These are phyloP conservation scores for Mesembrinibis cayennensis DNA, from an alignment of 2,113 vertebrate species.

Conservation along the genomic window DNA sequence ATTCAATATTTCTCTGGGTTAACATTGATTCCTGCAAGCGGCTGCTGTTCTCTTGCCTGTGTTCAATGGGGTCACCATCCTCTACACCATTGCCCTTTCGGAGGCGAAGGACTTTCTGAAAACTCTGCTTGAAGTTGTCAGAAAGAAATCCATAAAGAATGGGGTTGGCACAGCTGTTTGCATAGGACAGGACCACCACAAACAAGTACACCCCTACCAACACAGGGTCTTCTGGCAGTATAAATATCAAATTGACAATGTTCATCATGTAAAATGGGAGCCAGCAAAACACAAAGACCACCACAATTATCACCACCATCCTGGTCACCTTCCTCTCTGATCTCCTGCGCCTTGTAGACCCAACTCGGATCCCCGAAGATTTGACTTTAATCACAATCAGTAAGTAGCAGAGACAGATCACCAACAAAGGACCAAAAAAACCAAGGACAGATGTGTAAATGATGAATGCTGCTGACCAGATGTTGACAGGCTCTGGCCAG, in stretches of 20 bases:
- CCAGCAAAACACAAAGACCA: conserved; percentile 94
- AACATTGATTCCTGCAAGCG: conserved; percentile 78
- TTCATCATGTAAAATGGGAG: conserved; percentile 92
- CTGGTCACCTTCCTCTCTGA: conserved; percentile 89
- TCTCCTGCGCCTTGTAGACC: conserved; percentile 83
- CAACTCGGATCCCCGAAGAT: conserved; percentile 79
- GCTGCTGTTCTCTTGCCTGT: conserved; percentile 81
- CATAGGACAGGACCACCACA: conserved; percentile 88
- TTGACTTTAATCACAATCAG: conserved; percentile 91
- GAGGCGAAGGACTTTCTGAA: conserved; percentile 86
- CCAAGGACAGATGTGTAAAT: conserved; percentile 89
- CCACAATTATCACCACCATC: conserved; percentile 95
- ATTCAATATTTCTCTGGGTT: conserved; percentile 65
- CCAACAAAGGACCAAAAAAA: conserved; percentile 89
- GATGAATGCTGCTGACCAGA: conserved; percentile 90
- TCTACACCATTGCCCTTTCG: conserved; percentile 77
- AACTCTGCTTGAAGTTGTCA: conserved; percentile 95
- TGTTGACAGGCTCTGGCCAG: conserved; percentile 87
- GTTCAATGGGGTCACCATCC: conserved; percentile 79
- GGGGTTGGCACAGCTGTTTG: conserved; percentile 95
- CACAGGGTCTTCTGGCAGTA: conserved; percentile 84
- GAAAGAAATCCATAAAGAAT: conserved; percentile 92
- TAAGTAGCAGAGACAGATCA: conserved; percentile 94
- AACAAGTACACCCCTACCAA: conserved; percentile 88
- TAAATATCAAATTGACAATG: conserved; percentile 89